Evolutionary conservation across 2,888 invertebrate genomes (phyloP), one percentile per base, ranked within the genome.

Genomic region (Xestobium rufovillosum): DNA sequence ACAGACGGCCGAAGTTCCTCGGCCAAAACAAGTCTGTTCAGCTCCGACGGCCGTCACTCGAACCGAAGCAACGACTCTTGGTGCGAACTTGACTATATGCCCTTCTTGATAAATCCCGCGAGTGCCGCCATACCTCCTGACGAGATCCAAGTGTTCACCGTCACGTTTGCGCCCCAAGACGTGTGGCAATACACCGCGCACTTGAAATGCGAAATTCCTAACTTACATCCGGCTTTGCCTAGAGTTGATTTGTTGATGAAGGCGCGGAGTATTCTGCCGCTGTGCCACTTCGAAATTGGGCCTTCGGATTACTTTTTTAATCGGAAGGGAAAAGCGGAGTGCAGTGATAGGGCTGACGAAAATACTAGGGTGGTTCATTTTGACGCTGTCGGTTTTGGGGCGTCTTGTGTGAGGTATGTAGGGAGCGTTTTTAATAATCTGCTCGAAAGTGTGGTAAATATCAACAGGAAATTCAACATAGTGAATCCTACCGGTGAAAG

Each of bases 201-300:
- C 47, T 61, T 78, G 25, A 66, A 64, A 43, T 72, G 76, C 23
- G 68, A 68, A 25, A 71, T 78, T 35, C 65, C 68, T 42, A 75
- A 76, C 50, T 59, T 74, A 33, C 47, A 63, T 14, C 73, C 75
- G 19, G 60, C 63, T 1, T 31, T 49, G 6, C 11, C 44, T 6
- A 46, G 52, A 13, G 48, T 65, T 13, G 47, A 50, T 9, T 61
- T 71, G n/a, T 11, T 45, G 25, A 59, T 82, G 26, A 62, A 57
- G 27, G 83, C 72, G 0, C 72, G 71, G 48, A 77, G 82, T 42
- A 51, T 80, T 33, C 67, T 81, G 43, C 81, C 83, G 0, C 76
- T 76, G 49, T 81, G 77, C 50, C 81, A 83, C 56, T 76, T 84
- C 49, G 80, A 82, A 45, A 65, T 81, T 28, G 74, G 76, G 44